Base-by-base conservation (phyloP, 2,888 invertebrate species). In the Cryptus viduatorius region DNA sequence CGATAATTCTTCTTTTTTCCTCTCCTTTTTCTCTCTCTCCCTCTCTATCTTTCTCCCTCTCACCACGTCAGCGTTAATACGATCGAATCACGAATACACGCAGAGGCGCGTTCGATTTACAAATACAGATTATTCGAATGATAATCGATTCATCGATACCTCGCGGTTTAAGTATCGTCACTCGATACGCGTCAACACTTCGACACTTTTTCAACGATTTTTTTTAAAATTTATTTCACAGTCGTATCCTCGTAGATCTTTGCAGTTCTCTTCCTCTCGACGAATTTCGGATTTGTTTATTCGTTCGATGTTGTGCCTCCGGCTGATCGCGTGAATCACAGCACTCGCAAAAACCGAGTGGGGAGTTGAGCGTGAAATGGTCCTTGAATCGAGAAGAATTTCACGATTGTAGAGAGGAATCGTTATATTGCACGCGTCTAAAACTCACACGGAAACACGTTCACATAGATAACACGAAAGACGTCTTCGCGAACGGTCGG, bases 311-410 rank as follows among this genome's bases (percentile, higher is more conserved):
- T 37, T 31, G 53, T 72, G 24, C 24, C 24, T 42, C 56, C 3
- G 37, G 48, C 12, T 29, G 14, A 24, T 5, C 37, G 37, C 37
- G 37, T 44, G 72, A 59, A 19, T 72, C 69, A 69, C 50, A 7
- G 46, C 56, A 12, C 56, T 10, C 14, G 42, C 37, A 37, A 37
- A 37, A 37, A 10, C 24, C 7, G 31, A 14, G 24, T 5, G 64
- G 48, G 44, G 44, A 48, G 31, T 10, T 4, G 12, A 68, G 61
- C 44, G 82, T 77, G 82, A 84, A 84, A 77, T 82, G 71, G 77
- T 82, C 67, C 82, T 82, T 81, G 82, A 77, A 82, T 77, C 44
- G 16, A 10, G 69, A 59, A 59, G 71, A 71, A 72, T 72, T 72
- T 24, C 46, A 29, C 56, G 44, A 46, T 64, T 31, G 24, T 50